Conservation (phyloP, 2,113 vertebrate genomes). For the Reinhardtius hippoglossoides region DNA sequence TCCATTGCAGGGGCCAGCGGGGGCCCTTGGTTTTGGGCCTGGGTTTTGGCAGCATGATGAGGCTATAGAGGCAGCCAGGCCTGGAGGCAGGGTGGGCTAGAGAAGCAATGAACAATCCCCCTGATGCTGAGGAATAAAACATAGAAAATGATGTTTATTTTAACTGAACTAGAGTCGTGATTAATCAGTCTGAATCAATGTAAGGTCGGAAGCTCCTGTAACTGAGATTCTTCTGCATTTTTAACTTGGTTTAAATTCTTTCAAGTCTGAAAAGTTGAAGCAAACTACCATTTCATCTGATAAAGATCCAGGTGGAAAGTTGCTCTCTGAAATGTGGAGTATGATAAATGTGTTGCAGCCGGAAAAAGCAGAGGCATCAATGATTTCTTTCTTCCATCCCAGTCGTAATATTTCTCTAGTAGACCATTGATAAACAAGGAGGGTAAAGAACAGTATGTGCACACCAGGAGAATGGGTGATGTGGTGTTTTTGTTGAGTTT, state of each 20-base stretch:
- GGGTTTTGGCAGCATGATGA: constrained; percentile 44
- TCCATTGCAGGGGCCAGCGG: constrained; percentile 71
- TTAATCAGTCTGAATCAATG: constrained; percentile 36
- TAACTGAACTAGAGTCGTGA: constrained; percentile 18
- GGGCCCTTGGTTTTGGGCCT: constrained; percentile 52
- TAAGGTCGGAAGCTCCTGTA: constrained; percentile 19
- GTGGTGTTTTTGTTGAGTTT: no score
- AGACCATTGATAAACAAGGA: neutral
- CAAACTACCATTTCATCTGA: constrained; percentile 5
- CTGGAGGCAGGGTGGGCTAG: constrained; percentile 45
- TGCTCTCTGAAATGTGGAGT: neutral
- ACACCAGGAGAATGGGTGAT: no score
- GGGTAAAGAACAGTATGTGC: neutral
- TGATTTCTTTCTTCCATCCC: neutral
- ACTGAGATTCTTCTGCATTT: constrained; percentile 12
- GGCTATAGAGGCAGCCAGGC: constrained; percentile 34
- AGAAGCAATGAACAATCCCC: constrained; percentile 34
- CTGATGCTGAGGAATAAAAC: constrained; percentile 50
- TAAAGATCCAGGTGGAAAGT: constrained; percentile 7
- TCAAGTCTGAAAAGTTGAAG: constrained; percentile 2
- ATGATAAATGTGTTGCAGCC: neutral
- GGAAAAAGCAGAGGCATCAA: neutral
- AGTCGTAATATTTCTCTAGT: neutral
- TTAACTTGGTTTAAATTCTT: neutral
- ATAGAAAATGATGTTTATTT: constrained; percentile 39